Evolutionary conservation across 2,888 invertebrate genomes (phyloP), one percentile per base, ranked within the genome.

Genomic region (Cephalotes varians): DNA sequence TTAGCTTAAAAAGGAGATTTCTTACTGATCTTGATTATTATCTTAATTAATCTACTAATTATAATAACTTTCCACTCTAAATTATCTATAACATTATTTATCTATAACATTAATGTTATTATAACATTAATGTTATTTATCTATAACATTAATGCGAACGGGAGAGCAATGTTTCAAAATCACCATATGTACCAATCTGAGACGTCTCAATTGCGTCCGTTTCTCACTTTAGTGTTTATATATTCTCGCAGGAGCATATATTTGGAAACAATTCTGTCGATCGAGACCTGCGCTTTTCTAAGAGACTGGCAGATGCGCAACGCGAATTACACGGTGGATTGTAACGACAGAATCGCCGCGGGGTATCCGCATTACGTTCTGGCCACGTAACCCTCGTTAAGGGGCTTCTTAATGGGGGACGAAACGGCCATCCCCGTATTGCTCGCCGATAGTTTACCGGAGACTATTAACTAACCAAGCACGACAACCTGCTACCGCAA

Each of bases 311-410:
- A 88, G 90, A 90, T 90, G 90, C 87, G 90, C 88, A 82, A 74
- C 62, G 88, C 90, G 89, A 90, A 90, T 90, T 90, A 87, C 85
- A 88, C 79, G 84, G 71, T 49, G 83, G 81, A 74, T 79, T 71
- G 81, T 74, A 81, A 76, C 82, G 87, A 83, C 83, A 81, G 84
- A 65, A 85, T 87, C 88, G 87, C 90, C 88, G 82, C 86, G 80
- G 90, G 86, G 83, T 83, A 76, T 85, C 80, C 62, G 67, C 85
- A 79, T 90, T 88, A 86, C 80, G 85, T 62, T 60, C 85, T 51
- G 67, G 76, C 84, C 90, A 88, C 90, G 90, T 88, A 90, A 88
- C 90, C 86, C 90, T 90, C 88, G 90, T 90, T 90, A 90, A 87
- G 88, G 90, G 90, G 82, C 82, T 90, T 88, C 90, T 88, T 90